Base-by-base conservation (phyloP, 1,140 invertebrate genomes). In the Apocrypta bakeri region DNA sequence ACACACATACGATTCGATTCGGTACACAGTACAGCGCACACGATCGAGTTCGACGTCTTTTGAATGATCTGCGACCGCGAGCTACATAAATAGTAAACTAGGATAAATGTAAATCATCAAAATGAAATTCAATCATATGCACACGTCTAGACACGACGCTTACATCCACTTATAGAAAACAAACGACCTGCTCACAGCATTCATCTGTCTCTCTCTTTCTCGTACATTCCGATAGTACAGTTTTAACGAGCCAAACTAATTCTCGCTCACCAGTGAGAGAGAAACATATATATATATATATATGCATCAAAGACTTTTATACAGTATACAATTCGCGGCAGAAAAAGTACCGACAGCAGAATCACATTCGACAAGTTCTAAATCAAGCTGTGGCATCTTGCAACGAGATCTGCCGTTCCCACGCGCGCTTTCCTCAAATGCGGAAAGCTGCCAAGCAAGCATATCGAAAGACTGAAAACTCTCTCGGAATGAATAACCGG, bases 351-450 rank as follows among this genome's bases (percentile, higher is more conserved):
- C 48, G 48, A 56, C 48, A 56, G 21, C 2, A 17, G 48, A 61
- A 29, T 75, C 73, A 2, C 31, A 68, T 40, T 76, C 25, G 66
- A 42, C 61, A 11, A 42, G 37, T 69, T 73, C 21, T 71, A 79
- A 79, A 79, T 79, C 68, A 79, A 71, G n/a, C n/a, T 21, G 14
- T 56, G n/a, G 9, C 27, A 25, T 42, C 42, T 12, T 14, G 42
- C 42, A 14, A 17, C 42, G 42, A 48, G 42, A 48, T 48, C 14
- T 21, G 48, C 17, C 17, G 33, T 40, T 40, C 71, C 71, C 71
- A 42, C 71, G 68, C 2, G 48, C 48, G n/a, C 25, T 71, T 79
- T 71, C 42, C 27, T 40, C 21, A 79, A 79, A 79, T 71, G 33
- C 24, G 77, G 37, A 56, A 4, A 14, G 64, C 21, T 21, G 3